Percentiles rank a stretch among this genome's conserved stretches.
Evolutionary conservation across 2,113 vertebrate species (phyloP).

Genomic region (Amblyopsis rosae): DNA sequence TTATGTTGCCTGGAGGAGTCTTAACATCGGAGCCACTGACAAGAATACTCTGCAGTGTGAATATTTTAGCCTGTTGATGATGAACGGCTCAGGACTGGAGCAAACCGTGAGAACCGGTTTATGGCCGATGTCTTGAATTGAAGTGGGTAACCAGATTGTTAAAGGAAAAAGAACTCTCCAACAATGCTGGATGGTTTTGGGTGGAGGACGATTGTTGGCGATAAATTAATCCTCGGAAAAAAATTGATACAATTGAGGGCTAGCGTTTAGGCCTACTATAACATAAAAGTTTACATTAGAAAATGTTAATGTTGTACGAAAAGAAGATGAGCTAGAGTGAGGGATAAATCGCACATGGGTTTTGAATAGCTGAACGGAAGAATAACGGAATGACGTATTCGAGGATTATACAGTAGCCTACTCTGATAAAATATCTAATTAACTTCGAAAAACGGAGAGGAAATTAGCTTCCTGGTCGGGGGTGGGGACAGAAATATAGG

Average conservation of each 20-base stretch:
- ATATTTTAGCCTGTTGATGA: constrained; percentile 78
- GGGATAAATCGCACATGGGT: constrained; percentile 53
- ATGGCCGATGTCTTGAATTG: constrained; percentile 68
- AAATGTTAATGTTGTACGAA: constrained; percentile 76
- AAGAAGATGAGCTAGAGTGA: constrained; percentile 56
- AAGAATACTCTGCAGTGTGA: constrained; percentile 63
- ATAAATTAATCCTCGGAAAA: constrained; percentile 49
- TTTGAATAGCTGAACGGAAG: constrained; percentile 48
- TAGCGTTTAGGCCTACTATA: constrained; percentile 58
- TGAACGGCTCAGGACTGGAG: constrained; percentile 68
- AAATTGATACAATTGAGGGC: constrained; percentile 70
- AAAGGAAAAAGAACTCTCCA: constrained; percentile 29
- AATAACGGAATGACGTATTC: constrained; percentile 64
- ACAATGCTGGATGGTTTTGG: constrained; percentile 58
- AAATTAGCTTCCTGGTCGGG: constrained; percentile 74
- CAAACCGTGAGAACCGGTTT: constrained; percentile 71
- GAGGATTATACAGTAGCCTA: constrained; percentile 39
- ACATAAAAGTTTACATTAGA: constrained; percentile 64
- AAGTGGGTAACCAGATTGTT: constrained; percentile 60
- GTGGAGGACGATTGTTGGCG: constrained; percentile 60
- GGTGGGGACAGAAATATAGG: constrained; percentile 36
- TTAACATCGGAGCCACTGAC: constrained; percentile 60
- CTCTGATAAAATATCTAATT: constrained; percentile 62
- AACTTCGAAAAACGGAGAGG: constrained; percentile 71
- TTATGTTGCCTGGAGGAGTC: constrained; percentile 55